Evolutionary conservation across 1,140 invertebrate species (phyloP).

Genomic region (Zophobas morio): DNA sequence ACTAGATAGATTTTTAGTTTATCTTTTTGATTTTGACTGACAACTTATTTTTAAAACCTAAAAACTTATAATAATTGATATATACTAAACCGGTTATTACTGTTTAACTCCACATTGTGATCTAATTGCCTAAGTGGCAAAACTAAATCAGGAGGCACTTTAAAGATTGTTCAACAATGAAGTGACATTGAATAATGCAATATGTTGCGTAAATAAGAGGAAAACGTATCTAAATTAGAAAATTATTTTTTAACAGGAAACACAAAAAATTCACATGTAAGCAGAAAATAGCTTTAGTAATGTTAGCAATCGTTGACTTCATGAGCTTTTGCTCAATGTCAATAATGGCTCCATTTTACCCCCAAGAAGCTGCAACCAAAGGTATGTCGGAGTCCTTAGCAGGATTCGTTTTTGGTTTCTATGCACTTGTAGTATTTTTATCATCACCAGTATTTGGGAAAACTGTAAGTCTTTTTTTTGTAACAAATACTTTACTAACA

Average conservation of each 20-base stretch:
- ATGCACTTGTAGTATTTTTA: constrained; percentile 80
- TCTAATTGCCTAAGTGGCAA: constrained; percentile 20
- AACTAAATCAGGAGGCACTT: constrained; percentile 27
- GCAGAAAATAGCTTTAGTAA: constrained; percentile 73
- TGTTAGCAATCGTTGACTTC: constrained; percentile 77
- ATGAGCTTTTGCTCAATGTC: constrained; percentile 83
- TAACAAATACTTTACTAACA: not conserved
- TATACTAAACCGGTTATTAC: constrained; percentile 11
- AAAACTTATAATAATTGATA: constrained; percentile 11
- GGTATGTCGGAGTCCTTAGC: constrained; percentile 77
- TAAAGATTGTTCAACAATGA: constrained; percentile 18
- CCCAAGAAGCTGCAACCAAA: constrained; percentile 76
- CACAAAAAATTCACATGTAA: constrained; percentile 68
- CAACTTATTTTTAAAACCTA: not conserved
- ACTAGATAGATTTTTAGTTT: too few species aligned
- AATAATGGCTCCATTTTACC: constrained; percentile 84
- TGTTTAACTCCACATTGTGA: constrained; percentile 27
- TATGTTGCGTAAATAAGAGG: constrained; percentile 6
- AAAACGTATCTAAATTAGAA: too few species aligned
- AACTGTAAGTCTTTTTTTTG: constrained; percentile 72
- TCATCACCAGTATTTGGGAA: constrained; percentile 81
- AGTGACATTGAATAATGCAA: constrained; percentile 15
- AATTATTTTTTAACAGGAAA: constrained; percentile 50
- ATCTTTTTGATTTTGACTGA: not conserved
- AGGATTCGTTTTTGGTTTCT: constrained; percentile 82